Percentiles rank a stretch among this genome's conserved stretches.
Evolutionary conservation across 53 echinoderm and acorn worm species (phyloP).

Genomic region (Crossaster papposus): DNA sequence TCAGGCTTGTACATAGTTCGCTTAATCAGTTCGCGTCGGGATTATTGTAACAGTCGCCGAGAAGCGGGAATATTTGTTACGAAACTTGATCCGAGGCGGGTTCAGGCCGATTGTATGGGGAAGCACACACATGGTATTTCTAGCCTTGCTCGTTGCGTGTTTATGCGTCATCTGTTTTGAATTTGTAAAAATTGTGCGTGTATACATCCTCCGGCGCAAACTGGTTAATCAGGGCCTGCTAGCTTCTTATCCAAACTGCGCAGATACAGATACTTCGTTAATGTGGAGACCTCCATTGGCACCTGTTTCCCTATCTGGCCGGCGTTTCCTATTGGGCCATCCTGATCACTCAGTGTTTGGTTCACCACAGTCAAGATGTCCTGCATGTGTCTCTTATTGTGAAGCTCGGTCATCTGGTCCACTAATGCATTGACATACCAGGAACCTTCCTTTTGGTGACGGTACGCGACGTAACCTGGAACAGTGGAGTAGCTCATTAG

Average conservation of each 20-base stretch:
- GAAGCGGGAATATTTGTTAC: too few species aligned
- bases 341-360: slow-evolving; percentile 37
- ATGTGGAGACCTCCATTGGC: slow-evolving; percentile 61
- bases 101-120: too few species aligned
- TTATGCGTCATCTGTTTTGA: too few species aligned
- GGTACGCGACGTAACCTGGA: slow-evolving; percentile 77
- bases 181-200: too few species aligned
- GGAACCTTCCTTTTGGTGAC: slow-evolving; percentile 65
- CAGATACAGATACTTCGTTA: slow-evolving; percentile 66
- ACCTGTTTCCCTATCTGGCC: slow-evolving; percentile 65
- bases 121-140: too few species aligned
- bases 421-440: slow-evolving; percentile 86
- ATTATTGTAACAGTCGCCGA: too few species aligned
- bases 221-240: too few species aligned
- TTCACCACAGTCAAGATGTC: slow-evolving; percentile 74
- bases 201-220: too few species aligned
- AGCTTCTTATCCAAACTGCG: slow-evolving; percentile 1
- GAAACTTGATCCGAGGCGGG: too few species aligned
- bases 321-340: slow-evolving; percentile 31
- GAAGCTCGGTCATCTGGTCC: slow-evolving; percentile 43
- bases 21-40: too few species aligned
- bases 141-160: too few species aligned
- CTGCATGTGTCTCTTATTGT: slow-evolving; percentile 51
- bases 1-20: too few species aligned
- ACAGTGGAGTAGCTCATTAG: slow-evolving; percentile 81